Base-by-base conservation (phyloP, 2,113 vertebrate species). In the Ranitomeya variabilis region DNA sequence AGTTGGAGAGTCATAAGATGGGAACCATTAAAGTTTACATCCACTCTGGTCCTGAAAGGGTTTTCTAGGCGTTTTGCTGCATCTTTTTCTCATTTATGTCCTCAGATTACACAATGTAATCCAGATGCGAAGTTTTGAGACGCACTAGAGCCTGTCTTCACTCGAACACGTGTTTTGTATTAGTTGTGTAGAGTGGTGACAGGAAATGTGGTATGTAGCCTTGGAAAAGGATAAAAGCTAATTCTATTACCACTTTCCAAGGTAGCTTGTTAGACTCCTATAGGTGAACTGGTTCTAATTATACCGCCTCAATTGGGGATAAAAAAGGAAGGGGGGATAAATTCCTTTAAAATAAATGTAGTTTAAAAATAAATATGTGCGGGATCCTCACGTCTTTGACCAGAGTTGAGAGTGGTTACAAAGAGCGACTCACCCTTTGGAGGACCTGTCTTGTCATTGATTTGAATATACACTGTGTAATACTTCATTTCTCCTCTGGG, bases 181-280 rank as follows among this genome's bases (percentile, higher is more conserved):
- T 95, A 96, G 93, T 93, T 95, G 92, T 90, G 91, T 92, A 92
- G 93, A 94, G 94, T 95, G 95, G 93, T 93, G 95, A 95, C 93
- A 95, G 95, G 94, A 96, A 95, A 94, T 93, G 93, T 93, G 95
- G 94, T 93, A 95, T 95, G 90, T 93, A 92, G 92, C 92, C 80
- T 88, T 96, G 94, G 94, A 94, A 94, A 93, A 94, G 94, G 93
- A 95, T 95, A 92, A 95, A 94, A 96, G 94, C 92, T 95, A 94
- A 95, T 95, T 95, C 94, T 91, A 94, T 94, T 95, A 95, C 91
- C 91, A 90, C 91, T 92, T 95, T 95, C 93, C 93, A 95, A 91
- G 92, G 93, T 93, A 91, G 91, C 91, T 91, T 90, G 92, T 93
- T 94, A 92, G 93, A 92, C 92, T 94, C 92, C 66, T n/a, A 92